Evolutionary conservation across 1,140 invertebrate genomes (phyloP), one percentile per base, ranked within the genome.

Genomic region (Sesamia nonagrioides): DNA sequence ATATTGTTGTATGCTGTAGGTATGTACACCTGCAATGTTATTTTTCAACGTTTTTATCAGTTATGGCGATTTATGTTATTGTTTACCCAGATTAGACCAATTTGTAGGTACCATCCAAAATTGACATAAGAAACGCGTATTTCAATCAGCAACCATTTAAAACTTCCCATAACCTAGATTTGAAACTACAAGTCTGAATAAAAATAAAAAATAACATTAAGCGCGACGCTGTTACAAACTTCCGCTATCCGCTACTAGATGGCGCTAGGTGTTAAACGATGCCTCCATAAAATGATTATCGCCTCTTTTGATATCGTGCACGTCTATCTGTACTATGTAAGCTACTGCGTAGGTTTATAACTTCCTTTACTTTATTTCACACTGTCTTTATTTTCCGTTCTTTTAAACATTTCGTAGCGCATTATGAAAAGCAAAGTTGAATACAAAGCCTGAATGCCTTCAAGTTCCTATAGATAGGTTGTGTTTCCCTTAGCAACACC

Each of bases 231-330:
- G 18, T 63, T 42, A 6, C 21, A 66, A 21, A 17, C 5, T 74
- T 61, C 56, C 13, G 13, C 54, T 45, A 54, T 60, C 0, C 13
- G 56, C 35, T 48, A 74, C 72, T 45, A 74, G 72, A 74, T 74
- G 72, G 72, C 72, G 72, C 27, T 74, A 74, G 18, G 13, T 18
- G 72, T 74, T 60, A 11, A 58, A 56, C 37, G 61, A 58, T 6
- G 40, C n/a, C 15, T 1, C 17, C 17, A 27, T 73, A 40, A 42
- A 42, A 18, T 42, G 37, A 66, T 18, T 2, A 60, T 60, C 33
- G 56, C 15, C 15, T 60, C 13, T 35, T 60, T 60, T 5, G 11
- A 13, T 61, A 7, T 27, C 4, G 45, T n/a, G 11, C 11, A 45
- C 27, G 27, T 1, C 27, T 27, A 27, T 3, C 27, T 27, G 27